Conservation (phyloP, 2,113 vertebrate species). For the Epinephelus fuscoguttatus region DNA sequence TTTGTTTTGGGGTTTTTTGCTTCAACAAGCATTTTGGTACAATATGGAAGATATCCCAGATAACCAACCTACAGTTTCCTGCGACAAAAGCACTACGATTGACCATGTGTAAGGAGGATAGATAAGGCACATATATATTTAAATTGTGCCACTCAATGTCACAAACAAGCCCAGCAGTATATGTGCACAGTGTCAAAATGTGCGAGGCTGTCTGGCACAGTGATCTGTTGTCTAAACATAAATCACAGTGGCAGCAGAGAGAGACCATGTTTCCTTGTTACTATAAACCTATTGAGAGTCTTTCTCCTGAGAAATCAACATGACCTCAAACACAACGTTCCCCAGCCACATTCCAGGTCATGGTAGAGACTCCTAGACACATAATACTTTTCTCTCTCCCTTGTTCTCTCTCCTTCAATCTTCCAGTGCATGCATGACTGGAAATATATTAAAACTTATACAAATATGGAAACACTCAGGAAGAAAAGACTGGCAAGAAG, state of each 20-base stretch:
- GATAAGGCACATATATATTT: conserved; percentile 65
- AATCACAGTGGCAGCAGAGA: conserved; percentile 80
- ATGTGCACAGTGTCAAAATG: conserved; percentile 62
- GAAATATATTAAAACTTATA: conserved; percentile 50
- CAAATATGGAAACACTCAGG: conserved; percentile 37
- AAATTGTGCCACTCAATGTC: conserved; percentile 69
- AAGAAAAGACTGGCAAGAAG: neutral
- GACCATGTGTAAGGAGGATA: neutral
- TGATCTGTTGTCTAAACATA: conserved; percentile 77
- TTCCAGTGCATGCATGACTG: conserved; percentile 41
- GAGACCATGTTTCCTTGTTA: conserved; percentile 68
- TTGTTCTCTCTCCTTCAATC: conserved; percentile 9
- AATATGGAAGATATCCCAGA: neutral
- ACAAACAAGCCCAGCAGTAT: conserved; percentile 51
- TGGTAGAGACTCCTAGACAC: conserved; percentile 36
- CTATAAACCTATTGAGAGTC: conserved; percentile 61
- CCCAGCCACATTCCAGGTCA: conserved; percentile 38
- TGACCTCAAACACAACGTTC: conserved; percentile 69
- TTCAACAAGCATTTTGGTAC: neutral
- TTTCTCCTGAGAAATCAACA: conserved; percentile 81
- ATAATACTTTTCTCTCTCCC: conserved; percentile 21
- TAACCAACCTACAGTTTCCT: conserved; percentile 8
- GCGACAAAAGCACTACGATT: conserved; percentile 3
- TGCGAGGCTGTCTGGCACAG: conserved; percentile 71
- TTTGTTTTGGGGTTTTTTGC: neutral